A percentile compares a stretch with the other conserved stretches of the same genome.
These are phyloP conservation scores for Triplophysa tibetana DNA, from an alignment of 2,113 vertebrate species.

Conservation along the genomic window DNA sequence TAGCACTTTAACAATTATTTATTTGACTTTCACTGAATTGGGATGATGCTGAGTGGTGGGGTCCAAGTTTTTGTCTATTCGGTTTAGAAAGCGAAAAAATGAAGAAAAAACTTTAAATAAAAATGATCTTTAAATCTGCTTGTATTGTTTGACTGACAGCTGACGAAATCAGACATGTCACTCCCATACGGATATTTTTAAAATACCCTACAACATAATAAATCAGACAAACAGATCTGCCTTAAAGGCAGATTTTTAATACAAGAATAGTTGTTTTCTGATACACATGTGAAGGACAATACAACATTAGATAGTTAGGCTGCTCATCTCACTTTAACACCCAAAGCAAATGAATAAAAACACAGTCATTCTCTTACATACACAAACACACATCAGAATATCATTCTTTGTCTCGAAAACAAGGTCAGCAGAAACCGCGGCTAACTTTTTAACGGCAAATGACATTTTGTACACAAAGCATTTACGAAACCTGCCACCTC, in stretches of 20 bases:
- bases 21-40: not conserved
- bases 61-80: constrained; percentile 58
- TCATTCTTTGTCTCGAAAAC: not conserved
- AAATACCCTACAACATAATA: not conserved
- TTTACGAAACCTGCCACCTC: too few species aligned
- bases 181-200: too few species aligned
- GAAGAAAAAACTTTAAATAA: constrained; percentile 63
- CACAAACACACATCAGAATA: constrained; percentile 15
- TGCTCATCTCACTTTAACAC: constrained; percentile 15
- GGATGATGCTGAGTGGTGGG: not conserved
- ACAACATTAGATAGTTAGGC: constrained; percentile 57
- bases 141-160: not conserved
- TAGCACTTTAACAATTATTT: not conserved
- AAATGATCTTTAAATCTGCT: constrained; percentile 54
- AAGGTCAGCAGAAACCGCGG: constrained; percentile 20
- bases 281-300: constrained; percentile 69
- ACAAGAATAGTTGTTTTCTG: constrained; percentile 78
- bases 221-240: not conserved
- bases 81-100: constrained; percentile 54
- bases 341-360: not conserved
- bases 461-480: constrained; percentile 5
- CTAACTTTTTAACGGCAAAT: constrained; percentile 38
- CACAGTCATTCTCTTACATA: not conserved
- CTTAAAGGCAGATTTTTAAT: constrained; percentile 67
- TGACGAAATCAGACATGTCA: not conserved